Percentiles rank a stretch among this genome's conserved stretches.
Evolutionary conservation across 2,888 invertebrate genomes (phyloP).

Genomic region (Melanostoma scalare): DNA sequence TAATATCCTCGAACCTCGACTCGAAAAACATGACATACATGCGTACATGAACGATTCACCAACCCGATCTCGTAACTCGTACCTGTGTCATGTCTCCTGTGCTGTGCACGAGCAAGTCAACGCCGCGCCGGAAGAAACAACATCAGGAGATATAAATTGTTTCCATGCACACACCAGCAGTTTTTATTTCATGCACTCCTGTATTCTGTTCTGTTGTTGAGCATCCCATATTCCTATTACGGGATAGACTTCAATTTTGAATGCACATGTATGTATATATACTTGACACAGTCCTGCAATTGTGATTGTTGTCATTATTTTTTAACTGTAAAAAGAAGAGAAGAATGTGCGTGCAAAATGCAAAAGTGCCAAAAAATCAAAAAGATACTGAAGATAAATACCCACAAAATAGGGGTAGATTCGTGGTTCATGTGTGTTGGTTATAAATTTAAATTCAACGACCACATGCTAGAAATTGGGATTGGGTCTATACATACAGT

Average conservation of each 20-base stretch:
- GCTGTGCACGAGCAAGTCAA: slow-evolving; percentile 5
- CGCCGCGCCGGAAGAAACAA: background rate
- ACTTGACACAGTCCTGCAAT: slow-evolving; percentile 66
- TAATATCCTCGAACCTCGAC: background rate
- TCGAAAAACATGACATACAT: slow-evolving; percentile 28
- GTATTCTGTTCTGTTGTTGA: background rate
- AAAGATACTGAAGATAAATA: slow-evolving; percentile 3
- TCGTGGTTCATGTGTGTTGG: slow-evolving; percentile 6
- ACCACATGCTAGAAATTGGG: slow-evolving; percentile 27
- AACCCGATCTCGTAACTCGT: too few relatives aligned
- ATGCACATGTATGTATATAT: slow-evolving; percentile 33
- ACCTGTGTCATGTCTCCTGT: background rate
- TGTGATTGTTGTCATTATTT: slow-evolving; percentile 42
- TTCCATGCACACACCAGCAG: slow-evolving; percentile 27
- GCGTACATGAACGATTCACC: slow-evolving; percentile 5
- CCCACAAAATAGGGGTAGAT: slow-evolving; percentile 1
- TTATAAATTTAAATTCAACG: slow-evolving; percentile 9
- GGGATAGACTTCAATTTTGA: background rate
- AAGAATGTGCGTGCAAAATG: slow-evolving; percentile 13
- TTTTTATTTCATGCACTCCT: slow-evolving; percentile 12
- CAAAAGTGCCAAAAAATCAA: slow-evolving; percentile 19
- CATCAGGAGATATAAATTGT: slow-evolving; percentile 29
- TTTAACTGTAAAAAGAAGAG: slow-evolving; percentile 1
- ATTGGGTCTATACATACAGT: background rate
- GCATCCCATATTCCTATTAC: background rate